Conservation (phyloP, 2,888 invertebrate species). For the Linnaemya vulpina region DNA sequence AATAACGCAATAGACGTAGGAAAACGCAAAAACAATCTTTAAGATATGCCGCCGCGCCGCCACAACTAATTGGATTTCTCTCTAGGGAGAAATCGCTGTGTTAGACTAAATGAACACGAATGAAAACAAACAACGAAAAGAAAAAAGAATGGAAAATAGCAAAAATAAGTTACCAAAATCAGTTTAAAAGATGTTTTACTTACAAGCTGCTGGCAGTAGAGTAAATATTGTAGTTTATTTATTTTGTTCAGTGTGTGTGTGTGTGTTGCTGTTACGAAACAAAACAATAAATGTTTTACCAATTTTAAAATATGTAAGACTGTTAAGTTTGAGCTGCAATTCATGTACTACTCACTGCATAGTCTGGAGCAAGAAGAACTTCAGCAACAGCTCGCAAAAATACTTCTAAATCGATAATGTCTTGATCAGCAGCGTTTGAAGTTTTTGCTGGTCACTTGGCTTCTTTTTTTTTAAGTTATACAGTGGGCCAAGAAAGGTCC, state of each 20-base stretch:
- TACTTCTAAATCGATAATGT: conserved; percentile 78
- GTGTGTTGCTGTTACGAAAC: conserved; percentile 23
- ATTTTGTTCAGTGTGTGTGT: background rate
- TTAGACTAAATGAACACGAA: conserved; percentile 36
- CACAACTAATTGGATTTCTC: conserved; percentile 82
- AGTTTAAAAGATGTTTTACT: conserved; percentile 63
- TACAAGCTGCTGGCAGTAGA: background rate
- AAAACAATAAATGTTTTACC: conserved; percentile 68
- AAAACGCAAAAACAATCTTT: conserved; percentile 68
- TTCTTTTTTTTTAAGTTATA: background rate
- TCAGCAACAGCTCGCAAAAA: conserved; percentile 27
- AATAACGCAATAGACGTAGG: conserved; percentile 44
- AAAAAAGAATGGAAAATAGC: background rate
- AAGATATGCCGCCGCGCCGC: conserved; percentile 77
- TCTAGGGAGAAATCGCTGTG: conserved; percentile 75
- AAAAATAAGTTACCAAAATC: conserved; percentile 38
- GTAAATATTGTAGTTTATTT: conserved; percentile 7
- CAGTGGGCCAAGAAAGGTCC: background rate
- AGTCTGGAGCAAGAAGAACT: conserved; percentile 36
- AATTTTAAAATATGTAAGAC: conserved; percentile 68
- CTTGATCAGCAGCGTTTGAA: conserved; percentile 77
- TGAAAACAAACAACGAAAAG: background rate
- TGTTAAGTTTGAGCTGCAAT: conserved; percentile 42
- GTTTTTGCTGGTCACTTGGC: conserved; percentile 22
- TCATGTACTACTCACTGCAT: conserved; percentile 40